These are phyloP conservation scores for Nemoura dubitans DNA, from an alignment of 2,888 invertebrate genomes.

Conservation along the genomic window DNA sequence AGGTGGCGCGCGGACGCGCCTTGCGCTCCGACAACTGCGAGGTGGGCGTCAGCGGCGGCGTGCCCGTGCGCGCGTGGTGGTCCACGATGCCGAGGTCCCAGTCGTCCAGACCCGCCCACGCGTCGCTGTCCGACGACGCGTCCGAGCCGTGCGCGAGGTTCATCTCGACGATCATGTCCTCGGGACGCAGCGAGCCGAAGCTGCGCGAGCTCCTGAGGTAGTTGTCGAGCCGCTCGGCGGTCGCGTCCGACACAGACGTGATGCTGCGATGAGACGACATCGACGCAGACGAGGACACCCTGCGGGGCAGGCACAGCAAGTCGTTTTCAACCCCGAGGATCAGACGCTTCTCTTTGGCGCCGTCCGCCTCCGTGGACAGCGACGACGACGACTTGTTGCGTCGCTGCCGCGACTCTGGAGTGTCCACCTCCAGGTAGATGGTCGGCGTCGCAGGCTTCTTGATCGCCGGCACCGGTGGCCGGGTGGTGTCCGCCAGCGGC, in stretches of 20 bases:
- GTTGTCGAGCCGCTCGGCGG: conserved; percentile 60
- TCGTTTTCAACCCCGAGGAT: not conserved
- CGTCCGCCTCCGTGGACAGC: not conserved
- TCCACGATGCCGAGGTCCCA: conserved; percentile 63
- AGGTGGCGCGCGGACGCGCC: conserved; percentile 53
- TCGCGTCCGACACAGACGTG: conserved; percentile 49
- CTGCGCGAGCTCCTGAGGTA: conserved; percentile 62
- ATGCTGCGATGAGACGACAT: conserved; percentile 18
- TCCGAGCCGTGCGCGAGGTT: conserved; percentile 54
- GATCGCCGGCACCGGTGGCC: not conserved
- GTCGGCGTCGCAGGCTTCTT: not conserved
- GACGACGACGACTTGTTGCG: conserved; percentile 1
- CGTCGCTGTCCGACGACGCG: conserved; percentile 61
- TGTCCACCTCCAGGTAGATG: conserved; percentile 33
- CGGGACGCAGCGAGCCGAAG: conserved; percentile 62
- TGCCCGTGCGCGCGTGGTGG: conserved; percentile 54
- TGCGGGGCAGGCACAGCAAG: not conserved
- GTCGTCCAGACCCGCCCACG: conserved; percentile 62
- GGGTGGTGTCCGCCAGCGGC: not conserved
- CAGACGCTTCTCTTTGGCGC: not conserved
- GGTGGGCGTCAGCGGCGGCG: conserved; percentile 35
- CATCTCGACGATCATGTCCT: conserved; percentile 55
- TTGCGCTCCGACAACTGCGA: conserved; percentile 47
- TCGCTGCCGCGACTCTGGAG: not conserved
- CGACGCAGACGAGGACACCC: not conserved